phyloP scores from a whole-genome alignment of 2,888 invertebrate genomes.

The Xestobium rufovillosum region DNA sequence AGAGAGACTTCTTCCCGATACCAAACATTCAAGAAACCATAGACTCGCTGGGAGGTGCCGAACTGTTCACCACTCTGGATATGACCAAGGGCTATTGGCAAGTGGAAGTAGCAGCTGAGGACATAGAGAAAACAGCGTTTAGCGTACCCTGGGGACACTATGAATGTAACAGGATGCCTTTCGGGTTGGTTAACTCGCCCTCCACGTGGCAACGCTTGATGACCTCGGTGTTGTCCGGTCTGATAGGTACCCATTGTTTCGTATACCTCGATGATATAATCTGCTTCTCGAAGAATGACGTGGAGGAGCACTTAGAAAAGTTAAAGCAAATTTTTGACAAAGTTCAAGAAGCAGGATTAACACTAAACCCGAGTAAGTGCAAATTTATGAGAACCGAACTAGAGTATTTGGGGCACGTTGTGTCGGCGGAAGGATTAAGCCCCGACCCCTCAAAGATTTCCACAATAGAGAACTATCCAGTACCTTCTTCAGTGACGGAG shows the following conservation, averaged over 20 bases:
- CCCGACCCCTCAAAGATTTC: slow-evolving; percentile 17
- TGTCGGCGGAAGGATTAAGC: slow-evolving; percentile 14
- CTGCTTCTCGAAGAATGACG: slow-evolving; percentile 12
- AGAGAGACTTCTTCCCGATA: slow-evolving; percentile 20
- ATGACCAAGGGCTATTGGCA: too few relatives aligned
- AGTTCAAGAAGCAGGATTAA: slow-evolving; percentile 17
- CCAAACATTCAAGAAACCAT: slow-evolving; percentile 19
- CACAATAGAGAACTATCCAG: slow-evolving; percentile 12
- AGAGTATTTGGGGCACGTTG: slow-evolving; percentile 15
- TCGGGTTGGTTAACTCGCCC: slow-evolving; percentile 28
- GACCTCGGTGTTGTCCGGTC: slow-evolving; percentile 24
- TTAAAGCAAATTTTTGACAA: slow-evolving; percentile 19
- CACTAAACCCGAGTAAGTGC: slow-evolving; percentile 23
- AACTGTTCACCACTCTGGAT: slow-evolving; percentile 20
- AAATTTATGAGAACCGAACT: slow-evolving; percentile 18
- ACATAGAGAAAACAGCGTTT: slow-evolving; percentile 22
- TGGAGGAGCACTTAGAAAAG: slow-evolving; percentile 18
- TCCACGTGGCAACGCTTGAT: slow-evolving; percentile 29
- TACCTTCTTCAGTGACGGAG: slow-evolving; percentile 14
- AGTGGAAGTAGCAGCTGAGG: too few relatives aligned
- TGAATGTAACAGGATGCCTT: slow-evolving; percentile 28
- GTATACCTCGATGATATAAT: slow-evolving; percentile 24
- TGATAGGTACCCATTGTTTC: slow-evolving; percentile 20
- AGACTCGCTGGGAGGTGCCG: too few relatives aligned
- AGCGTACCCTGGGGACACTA: slow-evolving; percentile 26